These are phyloP conservation scores for Microtus montanus DNA, from an alignment of 2,113 vertebrate genomes.

Conservation along the genomic window DNA sequence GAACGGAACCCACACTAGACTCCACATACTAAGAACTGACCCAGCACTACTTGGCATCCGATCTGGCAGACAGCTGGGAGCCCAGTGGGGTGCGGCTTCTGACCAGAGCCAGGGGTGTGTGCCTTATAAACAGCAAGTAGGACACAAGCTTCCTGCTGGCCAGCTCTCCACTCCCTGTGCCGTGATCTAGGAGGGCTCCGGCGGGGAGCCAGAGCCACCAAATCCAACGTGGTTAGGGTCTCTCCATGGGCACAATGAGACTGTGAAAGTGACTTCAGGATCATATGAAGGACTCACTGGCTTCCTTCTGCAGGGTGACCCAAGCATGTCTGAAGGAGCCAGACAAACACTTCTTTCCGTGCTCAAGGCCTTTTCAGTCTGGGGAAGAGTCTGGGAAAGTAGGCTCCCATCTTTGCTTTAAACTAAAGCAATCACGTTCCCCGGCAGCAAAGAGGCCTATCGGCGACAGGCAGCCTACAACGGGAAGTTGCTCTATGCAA, in stretches of 20 bases:
- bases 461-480: not conserved
- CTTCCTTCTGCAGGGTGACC: not conserved
- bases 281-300: not conserved
- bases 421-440: not conserved
- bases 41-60: too few species aligned
- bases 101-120: too few species aligned
- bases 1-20: too few species aligned
- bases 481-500: not conserved
- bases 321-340: not conserved
- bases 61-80: too few species aligned
- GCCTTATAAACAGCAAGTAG: too few species aligned
- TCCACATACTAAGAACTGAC: too few species aligned
- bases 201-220: not conserved
- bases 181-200: too few species aligned
- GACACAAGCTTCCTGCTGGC: too few species aligned
- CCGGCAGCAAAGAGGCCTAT: not conserved
- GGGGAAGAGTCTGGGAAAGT: not conserved
- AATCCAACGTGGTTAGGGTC: not conserved
- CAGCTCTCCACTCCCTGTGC: too few species aligned
- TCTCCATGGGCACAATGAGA: not conserved
- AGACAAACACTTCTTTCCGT: conserved; percentile 11
- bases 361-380: not conserved
- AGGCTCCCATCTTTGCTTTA: not conserved
- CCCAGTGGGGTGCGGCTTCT: too few species aligned
- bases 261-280: not conserved